These are phyloP conservation scores for Nixonia krombeini DNA, from an alignment of 1,140 invertebrate species.

Conservation along the genomic window DNA sequence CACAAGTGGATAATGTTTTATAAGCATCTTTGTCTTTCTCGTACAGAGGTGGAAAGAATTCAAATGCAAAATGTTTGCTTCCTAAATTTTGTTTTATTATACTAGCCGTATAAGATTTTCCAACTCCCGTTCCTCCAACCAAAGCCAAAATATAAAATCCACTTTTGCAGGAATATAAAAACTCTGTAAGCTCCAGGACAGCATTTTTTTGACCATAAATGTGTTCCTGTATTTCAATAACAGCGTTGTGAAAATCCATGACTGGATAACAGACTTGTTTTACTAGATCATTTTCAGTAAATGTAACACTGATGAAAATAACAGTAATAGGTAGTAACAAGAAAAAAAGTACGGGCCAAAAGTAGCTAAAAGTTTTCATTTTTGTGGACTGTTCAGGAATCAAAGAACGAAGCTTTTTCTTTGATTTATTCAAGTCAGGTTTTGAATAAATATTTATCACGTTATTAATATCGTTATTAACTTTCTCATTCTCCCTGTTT, in stretches of 20 bases:
- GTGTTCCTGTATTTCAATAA: conserved; percentile 39
- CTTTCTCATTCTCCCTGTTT: not conserved
- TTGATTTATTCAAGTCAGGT: not conserved
- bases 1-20: conserved; percentile 24
- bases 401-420: conserved; percentile 29
- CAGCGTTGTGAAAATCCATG: conserved; percentile 45
- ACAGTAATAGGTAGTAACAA: conserved; percentile 21
- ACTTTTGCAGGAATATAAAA: conserved; percentile 21
- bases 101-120: conserved; percentile 62
- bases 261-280: conserved; percentile 28
- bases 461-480: not conserved
- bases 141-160: conserved; percentile 50
- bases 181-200: conserved; percentile 25
- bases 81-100: conserved; percentile 58
- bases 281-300: conserved; percentile 27
- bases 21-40: conserved; percentile 30
- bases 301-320: conserved; percentile 23
- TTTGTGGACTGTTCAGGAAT: conserved; percentile 17
- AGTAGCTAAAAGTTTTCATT: conserved; percentile 15
- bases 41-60: conserved; percentile 42
- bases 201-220: conserved; percentile 58
- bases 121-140: conserved; percentile 64
- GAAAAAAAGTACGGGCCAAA: conserved; percentile 31
- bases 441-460: not conserved
- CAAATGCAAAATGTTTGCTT: conserved; percentile 25